Evolutionary conservation across 2,797 vertebrate species (phyloP).

Genomic region (Furcifer pardalis): DNA sequence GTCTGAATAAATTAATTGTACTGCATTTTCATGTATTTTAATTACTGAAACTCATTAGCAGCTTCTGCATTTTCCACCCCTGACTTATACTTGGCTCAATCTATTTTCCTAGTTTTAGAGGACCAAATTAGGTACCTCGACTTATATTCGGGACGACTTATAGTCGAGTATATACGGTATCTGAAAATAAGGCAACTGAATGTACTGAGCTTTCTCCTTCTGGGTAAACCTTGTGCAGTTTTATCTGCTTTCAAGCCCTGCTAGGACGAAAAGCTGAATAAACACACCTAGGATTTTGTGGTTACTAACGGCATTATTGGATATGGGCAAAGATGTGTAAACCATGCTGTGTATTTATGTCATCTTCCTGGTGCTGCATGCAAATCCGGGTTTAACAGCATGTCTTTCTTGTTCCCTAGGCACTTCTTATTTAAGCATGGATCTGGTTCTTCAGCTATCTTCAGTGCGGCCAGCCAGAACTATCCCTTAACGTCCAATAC

Average conservation of each 20-base stretch:
- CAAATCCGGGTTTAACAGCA: conserved; percentile 50
- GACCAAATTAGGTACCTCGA: too few relatives aligned
- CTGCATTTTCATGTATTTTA: too few relatives aligned
- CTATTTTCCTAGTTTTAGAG: too few relatives aligned
- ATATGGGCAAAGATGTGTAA: neutral
- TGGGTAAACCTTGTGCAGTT: neutral
- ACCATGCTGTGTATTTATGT: neutral
- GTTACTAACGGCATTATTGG: neutral
- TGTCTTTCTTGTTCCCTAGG: conserved; percentile 73
- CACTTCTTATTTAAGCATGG: conserved; percentile 97
- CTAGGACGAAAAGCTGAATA: neutral
- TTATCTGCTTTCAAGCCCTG: neutral
- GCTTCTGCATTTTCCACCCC: too few relatives aligned
- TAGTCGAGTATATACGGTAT: too few relatives aligned
- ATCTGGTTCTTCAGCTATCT: conserved; percentile 92
- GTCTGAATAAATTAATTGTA: too few relatives aligned
- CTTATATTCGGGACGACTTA: too few relatives aligned
- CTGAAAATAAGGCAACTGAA: too few relatives aligned
- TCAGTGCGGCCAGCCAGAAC: conserved; percentile 93
- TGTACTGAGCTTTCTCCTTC: neutral
- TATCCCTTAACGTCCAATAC: conserved; percentile 95
- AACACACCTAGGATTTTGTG: neutral
- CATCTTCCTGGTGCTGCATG: conserved; percentile 18
- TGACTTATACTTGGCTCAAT: too few relatives aligned
- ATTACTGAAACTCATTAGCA: too few relatives aligned